These are phyloP conservation scores for Palloptera scutellata DNA, from an alignment of 2,888 invertebrate genomes.

Conservation along the genomic window DNA sequence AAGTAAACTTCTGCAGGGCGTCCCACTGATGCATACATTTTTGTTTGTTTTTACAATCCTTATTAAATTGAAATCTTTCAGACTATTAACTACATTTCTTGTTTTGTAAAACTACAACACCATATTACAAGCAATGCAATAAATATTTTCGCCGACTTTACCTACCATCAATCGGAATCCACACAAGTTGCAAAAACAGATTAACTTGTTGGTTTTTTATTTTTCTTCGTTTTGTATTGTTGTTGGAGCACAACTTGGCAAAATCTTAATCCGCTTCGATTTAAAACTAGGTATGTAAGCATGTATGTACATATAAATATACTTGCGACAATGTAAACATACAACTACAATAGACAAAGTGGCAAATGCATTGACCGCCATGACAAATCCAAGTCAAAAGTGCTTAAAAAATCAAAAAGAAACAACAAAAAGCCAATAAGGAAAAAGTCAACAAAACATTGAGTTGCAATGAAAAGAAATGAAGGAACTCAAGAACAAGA, in stretches of 20 bases:
- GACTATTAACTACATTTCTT: no score
- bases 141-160: background rate
- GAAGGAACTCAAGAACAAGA: no score
- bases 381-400: slow-evolving; percentile 58
- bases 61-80: no score
- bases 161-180: slow-evolving; percentile 29
- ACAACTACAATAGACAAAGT: background rate
- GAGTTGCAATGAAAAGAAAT: no score
- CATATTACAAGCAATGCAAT: background rate
- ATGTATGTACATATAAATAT: background rate
- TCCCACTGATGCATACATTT: no score
- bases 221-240: background rate
- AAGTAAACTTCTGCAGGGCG: no score
- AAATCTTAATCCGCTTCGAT: slow-evolving; percentile 30
- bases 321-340: background rate
- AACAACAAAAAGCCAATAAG: no score
- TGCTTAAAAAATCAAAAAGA: slow-evolving; percentile 32
- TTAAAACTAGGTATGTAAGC: background rate
- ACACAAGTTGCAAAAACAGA: slow-evolving; percentile 22
- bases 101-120: background rate
- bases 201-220: background rate
- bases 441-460: no score
- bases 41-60: no score
- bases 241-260: slow-evolving; percentile 9
- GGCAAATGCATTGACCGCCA: slow-evolving; percentile 41